These are phyloP conservation scores for Lycaon pictus DNA, from an alignment of 2,113 vertebrate genomes.

Conservation along the genomic window DNA sequence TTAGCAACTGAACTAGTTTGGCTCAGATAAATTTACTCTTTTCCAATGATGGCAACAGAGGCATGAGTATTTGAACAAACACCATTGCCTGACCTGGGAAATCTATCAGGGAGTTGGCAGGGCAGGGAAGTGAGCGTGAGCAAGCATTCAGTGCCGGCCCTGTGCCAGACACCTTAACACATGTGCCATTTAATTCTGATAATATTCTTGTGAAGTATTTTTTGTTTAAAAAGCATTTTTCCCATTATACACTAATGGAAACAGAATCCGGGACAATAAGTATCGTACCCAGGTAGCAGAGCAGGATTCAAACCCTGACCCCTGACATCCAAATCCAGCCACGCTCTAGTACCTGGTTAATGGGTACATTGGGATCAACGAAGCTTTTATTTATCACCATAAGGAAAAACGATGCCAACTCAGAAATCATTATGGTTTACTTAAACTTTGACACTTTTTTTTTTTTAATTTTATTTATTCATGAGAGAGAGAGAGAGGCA, in stretches of 20 bases:
- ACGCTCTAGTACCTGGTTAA: rapidly evolving
- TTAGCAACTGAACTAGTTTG: background rate
- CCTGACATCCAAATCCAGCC: background rate
- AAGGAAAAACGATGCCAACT: background rate
- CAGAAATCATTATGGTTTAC: background rate
- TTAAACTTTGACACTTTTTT: background rate
- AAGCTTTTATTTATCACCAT: background rate
- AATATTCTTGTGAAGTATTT: background rate
- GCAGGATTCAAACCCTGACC: background rate
- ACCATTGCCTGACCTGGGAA: background rate
- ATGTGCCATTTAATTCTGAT: rapidly evolving
- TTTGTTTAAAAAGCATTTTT: background rate
- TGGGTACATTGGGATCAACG: background rate
- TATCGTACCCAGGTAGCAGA: background rate
- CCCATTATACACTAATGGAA: background rate
- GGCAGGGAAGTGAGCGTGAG: background rate
- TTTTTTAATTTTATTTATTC: too few species aligned
- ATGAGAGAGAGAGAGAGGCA: too few species aligned
- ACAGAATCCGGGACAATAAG: background rate
- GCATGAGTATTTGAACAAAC: background rate
- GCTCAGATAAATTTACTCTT: background rate
- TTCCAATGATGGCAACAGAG: background rate
- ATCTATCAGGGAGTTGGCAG: rapidly evolving
- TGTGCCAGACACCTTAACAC: too few species aligned
- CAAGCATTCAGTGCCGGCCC: rapidly evolving